A percentile compares a stretch with the other conserved stretches of the same genome.
Evolutionary conservation across 2,888 invertebrate species (phyloP).

Genomic region (Idaea aversata): DNA sequence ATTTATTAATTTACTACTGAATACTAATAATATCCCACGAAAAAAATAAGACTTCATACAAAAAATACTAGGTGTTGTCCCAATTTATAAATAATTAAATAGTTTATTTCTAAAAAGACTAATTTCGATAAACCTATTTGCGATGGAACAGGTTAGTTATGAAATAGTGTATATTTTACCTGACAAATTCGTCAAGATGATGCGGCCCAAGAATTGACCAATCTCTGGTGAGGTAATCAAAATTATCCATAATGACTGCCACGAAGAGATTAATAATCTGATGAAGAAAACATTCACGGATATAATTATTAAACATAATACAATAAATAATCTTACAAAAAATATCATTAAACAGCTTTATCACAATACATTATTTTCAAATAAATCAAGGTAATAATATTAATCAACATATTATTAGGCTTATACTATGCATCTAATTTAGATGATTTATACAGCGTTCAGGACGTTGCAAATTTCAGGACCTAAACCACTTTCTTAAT

Average conservation of each 20-base stretch:
- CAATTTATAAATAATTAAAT: too few species aligned
- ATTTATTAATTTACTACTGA: too few species aligned
- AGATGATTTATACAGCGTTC: too few species aligned
- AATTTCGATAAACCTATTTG: too few species aligned
- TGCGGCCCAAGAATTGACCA: constrained; percentile 99
- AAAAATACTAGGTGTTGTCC: too few species aligned
- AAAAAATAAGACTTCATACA: too few species aligned
- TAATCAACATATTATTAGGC: not conserved
- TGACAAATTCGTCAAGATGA: constrained; percentile 99
- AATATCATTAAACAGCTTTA: too few species aligned
- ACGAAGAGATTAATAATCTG: constrained; percentile 99
- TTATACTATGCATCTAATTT: too few species aligned
- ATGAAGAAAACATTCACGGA: constrained; percentile 68
- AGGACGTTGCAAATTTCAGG: too few species aligned
- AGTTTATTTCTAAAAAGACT: too few species aligned
- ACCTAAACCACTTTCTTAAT: not conserved
- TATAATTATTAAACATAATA: constrained; percentile 42
- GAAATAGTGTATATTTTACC: constrained; percentile 40
- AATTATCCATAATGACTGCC: constrained; percentile 99
- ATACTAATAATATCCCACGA: too few species aligned
- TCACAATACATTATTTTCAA: not conserved
- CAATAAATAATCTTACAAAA: too few species aligned
- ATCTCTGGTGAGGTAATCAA: constrained; percentile 98
- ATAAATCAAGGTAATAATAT: not conserved
- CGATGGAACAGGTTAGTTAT: not conserved